Percentiles rank a stretch among this genome's conserved stretches.
These are phyloP conservation scores for Leuciscus waleckii DNA, from an alignment of 2,797 vertebrate species.

Conservation along the genomic window DNA sequence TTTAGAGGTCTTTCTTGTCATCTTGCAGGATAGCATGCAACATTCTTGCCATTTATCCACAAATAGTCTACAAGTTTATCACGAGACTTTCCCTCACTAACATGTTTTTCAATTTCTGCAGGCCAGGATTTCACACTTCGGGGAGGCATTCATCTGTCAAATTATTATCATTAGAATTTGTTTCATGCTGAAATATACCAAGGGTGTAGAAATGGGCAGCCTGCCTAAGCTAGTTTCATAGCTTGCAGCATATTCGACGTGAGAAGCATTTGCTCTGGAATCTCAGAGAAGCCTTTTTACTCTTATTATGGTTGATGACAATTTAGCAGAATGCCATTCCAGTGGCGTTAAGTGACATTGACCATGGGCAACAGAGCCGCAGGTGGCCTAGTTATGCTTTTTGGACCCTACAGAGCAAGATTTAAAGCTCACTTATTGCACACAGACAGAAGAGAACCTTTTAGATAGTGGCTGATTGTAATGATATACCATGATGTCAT, in stretches of 20 bases:
- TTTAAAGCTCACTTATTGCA: constrained; percentile 7
- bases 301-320: constrained; percentile 1
- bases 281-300: constrained; percentile 30
- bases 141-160: constrained; percentile 47
- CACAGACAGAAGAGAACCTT: constrained; percentile 2
- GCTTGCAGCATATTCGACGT: constrained; percentile 10
- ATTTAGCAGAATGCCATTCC: background rate
- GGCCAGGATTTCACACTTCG: constrained; percentile 34
- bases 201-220: constrained; percentile 31
- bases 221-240: constrained; percentile 22
- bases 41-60: constrained; percentile 32
- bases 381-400: constrained; percentile 11
- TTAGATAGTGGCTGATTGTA: constrained; percentile 47
- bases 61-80: constrained; percentile 41
- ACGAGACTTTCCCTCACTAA: constrained; percentile 22
- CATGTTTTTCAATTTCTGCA: constrained; percentile 30
- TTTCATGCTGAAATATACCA: constrained; percentile 46
- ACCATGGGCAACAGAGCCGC: background rate
- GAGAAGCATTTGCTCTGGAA: constrained; percentile 34
- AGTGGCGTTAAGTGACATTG: constrained; percentile 5
- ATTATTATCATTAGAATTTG: constrained; percentile 48
- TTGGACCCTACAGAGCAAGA: background rate
- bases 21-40: constrained; percentile 21
- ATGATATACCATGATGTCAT: constrained; percentile 49
- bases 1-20: constrained; percentile 11